phyloP scores from a whole-genome alignment of 30 jellyfish, hydroid and myxozoan genomes.

The Hydra vulgaris region DNA sequence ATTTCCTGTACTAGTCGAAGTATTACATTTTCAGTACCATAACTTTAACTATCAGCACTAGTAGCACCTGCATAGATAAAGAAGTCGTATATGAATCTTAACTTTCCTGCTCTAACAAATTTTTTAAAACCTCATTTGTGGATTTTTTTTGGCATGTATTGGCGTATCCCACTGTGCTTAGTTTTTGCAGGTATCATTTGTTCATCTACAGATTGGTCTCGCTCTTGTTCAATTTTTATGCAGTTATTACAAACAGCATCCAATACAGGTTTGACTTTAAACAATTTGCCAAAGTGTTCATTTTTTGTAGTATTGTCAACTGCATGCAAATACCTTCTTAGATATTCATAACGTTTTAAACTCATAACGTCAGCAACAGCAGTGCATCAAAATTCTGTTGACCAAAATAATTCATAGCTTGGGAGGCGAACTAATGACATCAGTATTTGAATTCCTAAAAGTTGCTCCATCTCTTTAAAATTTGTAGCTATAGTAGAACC shows the following conservation, averaged over 20 bases:
- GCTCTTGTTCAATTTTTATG: conserved; percentile 10
- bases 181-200: conserved; percentile 13
- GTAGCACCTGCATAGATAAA: not conserved
- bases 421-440: not conserved
- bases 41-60: not conserved
- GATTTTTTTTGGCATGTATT: conserved; percentile 16
- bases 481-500: not conserved
- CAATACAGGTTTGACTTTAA: not conserved
- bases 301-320: conserved; percentile 11
- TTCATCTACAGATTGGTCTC: conserved; percentile 9
- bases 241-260: conserved; percentile 6
- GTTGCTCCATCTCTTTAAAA: not conserved
- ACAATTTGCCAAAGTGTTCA: not conserved
- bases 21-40: conserved; percentile 11
- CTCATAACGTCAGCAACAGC: conserved; percentile 1
- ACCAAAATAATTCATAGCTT: not conserved
- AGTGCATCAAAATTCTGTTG: not conserved
- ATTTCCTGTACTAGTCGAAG: conserved; percentile 17
- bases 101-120: conserved; percentile 42
- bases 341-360: conserved; percentile 1
- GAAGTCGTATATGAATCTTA: conserved; percentile 44
- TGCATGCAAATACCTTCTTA: not conserved
- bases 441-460: not conserved
- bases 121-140: conserved; percentile 45
- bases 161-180: conserved; percentile 28